phyloP scores from a whole-genome alignment of 2,797 vertebrate species.

The Lagorchestes hirsutus region DNA sequence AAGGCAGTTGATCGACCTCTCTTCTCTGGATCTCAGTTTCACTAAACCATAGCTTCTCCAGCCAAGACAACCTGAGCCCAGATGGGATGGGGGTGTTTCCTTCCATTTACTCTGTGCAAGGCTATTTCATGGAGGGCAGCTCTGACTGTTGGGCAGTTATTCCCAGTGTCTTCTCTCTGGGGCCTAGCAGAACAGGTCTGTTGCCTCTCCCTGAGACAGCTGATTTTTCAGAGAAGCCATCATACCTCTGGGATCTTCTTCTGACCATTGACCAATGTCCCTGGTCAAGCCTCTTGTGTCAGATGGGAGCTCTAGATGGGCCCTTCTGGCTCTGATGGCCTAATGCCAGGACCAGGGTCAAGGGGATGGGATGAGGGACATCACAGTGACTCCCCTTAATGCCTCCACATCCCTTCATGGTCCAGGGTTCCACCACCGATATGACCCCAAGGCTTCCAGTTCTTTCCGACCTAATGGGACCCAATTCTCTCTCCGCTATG shows the following conservation, averaged over 20 bases:
- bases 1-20: neutral
- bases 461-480: slow-evolving; percentile 89
- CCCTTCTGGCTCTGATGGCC: neutral
- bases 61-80: neutral
- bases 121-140: neutral
- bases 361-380: neutral
- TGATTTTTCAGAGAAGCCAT: neutral
- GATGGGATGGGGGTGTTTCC: too few relatives aligned
- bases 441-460: slow-evolving; percentile 89
- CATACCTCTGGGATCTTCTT: neutral
- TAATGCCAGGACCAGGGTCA: neutral
- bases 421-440: slow-evolving; percentile 91
- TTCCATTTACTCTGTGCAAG: neutral
- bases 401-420: neutral
- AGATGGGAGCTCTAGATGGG: neutral
- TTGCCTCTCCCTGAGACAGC: neutral
- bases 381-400: neutral
- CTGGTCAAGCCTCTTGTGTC: neutral
- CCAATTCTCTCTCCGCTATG: slow-evolving; percentile 90
- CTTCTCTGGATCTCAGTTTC: neutral
- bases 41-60: neutral
- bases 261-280: neutral
- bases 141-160: neutral
- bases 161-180: neutral
- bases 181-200: neutral